phyloP scores from a whole-genome alignment of 2,888 invertebrate genomes.

The Syrista parreyssii region DNA sequence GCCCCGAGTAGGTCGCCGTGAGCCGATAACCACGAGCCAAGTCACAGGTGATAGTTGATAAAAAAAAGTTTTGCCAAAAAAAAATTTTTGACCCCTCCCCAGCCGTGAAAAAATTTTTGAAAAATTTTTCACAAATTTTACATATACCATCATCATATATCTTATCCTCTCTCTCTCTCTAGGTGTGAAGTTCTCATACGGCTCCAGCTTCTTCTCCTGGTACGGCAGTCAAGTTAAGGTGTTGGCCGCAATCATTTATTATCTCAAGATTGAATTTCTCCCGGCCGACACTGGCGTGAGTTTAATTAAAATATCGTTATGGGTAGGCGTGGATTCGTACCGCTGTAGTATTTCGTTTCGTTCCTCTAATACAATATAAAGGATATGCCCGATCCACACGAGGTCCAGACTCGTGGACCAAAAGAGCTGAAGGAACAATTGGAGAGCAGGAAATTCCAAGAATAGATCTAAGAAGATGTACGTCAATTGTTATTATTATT shows the following conservation, averaged over 20 bases:
- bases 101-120: no score
- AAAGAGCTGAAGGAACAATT: neutral
- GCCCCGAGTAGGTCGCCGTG: no score
- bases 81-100: no score
- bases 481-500: no score
- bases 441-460: no score
- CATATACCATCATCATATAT: no score
- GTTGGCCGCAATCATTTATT: slow-evolving; percentile 66
- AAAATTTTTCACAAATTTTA: no score
- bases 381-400: neutral
- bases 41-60: no score
- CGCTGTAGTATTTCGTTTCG: slow-evolving; percentile 46
- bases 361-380: neutral
- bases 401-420: neutral
- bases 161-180: no score
- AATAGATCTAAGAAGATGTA: no score
- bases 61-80: no score
- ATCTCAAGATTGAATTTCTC: slow-evolving; percentile 67
- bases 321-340: slow-evolving; percentile 63
- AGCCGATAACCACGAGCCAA: no score
- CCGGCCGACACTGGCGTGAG: slow-evolving; percentile 54
- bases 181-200: neutral
- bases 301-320: slow-evolving; percentile 67
- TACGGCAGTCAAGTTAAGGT: slow-evolving; percentile 58
- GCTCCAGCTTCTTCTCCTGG: slow-evolving; percentile 17